A percentile compares a stretch with the other conserved stretches of the same genome.
Evolutionary conservation across 2,888 invertebrate genomes (phyloP).

Genomic region (Taphrorychus bicolor): DNA sequence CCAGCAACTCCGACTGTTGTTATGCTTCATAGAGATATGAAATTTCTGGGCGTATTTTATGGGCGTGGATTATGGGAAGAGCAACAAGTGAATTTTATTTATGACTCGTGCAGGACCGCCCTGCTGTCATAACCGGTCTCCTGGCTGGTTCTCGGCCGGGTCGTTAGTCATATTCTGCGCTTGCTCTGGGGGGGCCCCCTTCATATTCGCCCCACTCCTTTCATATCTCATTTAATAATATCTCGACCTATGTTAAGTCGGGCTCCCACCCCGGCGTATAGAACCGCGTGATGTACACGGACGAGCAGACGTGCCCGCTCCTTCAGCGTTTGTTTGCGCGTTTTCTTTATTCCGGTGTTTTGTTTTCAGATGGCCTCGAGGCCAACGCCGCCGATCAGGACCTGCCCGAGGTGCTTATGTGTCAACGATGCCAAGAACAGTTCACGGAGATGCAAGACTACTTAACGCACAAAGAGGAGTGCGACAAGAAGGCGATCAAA

Average conservation of each 20-base stretch:
- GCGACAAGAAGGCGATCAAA: constrained; percentile 69
- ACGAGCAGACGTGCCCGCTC: constrained; percentile 47
- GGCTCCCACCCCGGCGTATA: constrained; percentile 47
- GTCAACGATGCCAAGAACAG: constrained; percentile 71
- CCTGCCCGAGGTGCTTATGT: constrained; percentile 63
- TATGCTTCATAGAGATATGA: constrained; percentile 57
- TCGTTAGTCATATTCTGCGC: constrained; percentile 60
- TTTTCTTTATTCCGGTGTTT: constrained; percentile 36
- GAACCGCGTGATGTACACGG: constrained; percentile 46
- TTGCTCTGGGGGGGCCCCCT: constrained; percentile 53
- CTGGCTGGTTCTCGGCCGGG: constrained; percentile 65
- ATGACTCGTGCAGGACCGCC: constrained; percentile 71
- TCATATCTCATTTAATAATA: constrained; percentile 62
- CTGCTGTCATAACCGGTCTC: constrained; percentile 73
- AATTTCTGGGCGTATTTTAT: constrained; percentile 58
- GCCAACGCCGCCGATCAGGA: constrained; percentile 45
- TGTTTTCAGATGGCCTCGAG: constrained; percentile 46
- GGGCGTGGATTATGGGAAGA: constrained; percentile 68
- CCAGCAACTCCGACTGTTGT: constrained; percentile 21
- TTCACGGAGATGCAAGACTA: constrained; percentile 70
- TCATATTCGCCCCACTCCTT: constrained; percentile 52
- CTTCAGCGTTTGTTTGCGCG: constrained; percentile 26
- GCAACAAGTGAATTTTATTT: constrained; percentile 75
- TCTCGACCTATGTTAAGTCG: constrained; percentile 61
- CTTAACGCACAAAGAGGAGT: constrained; percentile 68